Evolutionary conservation across 2,113 vertebrate species (phyloP), one percentile per base, ranked within the genome.

Genomic region (Chaetops frenatus): DNA sequence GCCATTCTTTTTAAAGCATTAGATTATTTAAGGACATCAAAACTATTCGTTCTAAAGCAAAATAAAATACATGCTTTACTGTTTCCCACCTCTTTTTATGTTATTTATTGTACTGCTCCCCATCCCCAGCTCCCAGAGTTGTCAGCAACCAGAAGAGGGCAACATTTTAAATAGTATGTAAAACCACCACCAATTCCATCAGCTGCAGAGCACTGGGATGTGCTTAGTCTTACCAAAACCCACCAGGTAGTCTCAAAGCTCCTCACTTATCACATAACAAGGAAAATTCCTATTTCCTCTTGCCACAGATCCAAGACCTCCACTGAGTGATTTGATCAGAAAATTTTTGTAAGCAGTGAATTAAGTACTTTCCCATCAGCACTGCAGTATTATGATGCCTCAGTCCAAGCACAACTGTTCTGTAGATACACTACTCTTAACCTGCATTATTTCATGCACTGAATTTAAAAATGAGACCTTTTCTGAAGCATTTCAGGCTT

Each of bases 141-240:
- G 21, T 6, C 35, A n/a, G 10, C 35, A 86, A n/a, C 97, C 98
- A 97, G 97, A 72, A 98, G 98, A 74, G 97, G 97, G 97, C 97
- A 96, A 95, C 92, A 94, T 97, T 94, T 93, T 18, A 96, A 95
- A 94, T 18, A 15, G 6, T 20, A 94, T 74, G 19, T 4, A 11
- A 66, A 61, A 21, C 25, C 47, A 38, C 12, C 3, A 45, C 10
- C 38, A 4, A 7, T 17, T 42, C 19, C 4, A 31, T 28, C 65
- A 23, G n/a, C n/a, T 23, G 36, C 36, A 31, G 35, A 82, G 11
- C 25, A 27, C 17, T 10, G 15, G 6, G 31, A 57, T 36, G 40
- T 0, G 6, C 31, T 44, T 3, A 3, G 4, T 33, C 15, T 29
- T 19, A 16, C 50, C 38, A 70, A 45, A 87, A 74, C 12, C 2